These are phyloP conservation scores for Sebastes minor DNA, from an alignment of 2,797 vertebrate genomes.

Conservation along the genomic window DNA sequence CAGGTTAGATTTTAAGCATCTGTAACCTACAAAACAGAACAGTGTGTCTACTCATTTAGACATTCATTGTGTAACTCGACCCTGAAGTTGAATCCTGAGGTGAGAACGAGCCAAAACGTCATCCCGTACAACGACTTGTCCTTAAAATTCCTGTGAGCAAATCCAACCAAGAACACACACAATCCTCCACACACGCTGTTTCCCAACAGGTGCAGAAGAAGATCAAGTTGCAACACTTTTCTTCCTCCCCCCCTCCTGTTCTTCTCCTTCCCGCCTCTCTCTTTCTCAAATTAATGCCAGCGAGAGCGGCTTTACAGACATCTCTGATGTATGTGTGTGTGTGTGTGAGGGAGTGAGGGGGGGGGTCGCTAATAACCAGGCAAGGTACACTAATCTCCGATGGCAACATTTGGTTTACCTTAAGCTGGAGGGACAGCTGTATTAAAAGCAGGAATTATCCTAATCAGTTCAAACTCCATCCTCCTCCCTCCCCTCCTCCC, in stretches of 20 bases:
- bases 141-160: slow-evolving; percentile 35
- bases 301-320: slow-evolving; percentile 73
- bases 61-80: background rate
- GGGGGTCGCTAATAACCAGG: slow-evolving; percentile 93
- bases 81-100: background rate
- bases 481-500: slow-evolving; percentile 61
- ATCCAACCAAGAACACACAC: slow-evolving; percentile 1
- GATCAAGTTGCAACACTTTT: slow-evolving; percentile 90
- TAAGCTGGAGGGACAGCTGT: slow-evolving; percentile 93
- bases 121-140: slow-evolving; percentile 19
- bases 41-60: no score
- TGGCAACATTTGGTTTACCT: slow-evolving; percentile 99
- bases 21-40: no score
- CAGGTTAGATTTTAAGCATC: background rate
- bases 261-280: slow-evolving; percentile 73
- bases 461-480: slow-evolving; percentile 80
- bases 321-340: slow-evolving; percentile 86
- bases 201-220: slow-evolving; percentile 93
- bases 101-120: slow-evolving; percentile 33
- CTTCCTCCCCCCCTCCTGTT: slow-evolving; percentile 44
- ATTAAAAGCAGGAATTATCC: slow-evolving; percentile 83
- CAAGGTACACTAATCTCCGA: slow-evolving; percentile 99
- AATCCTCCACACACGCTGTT: slow-evolving; percentile 49
- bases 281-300: slow-evolving; percentile 80
- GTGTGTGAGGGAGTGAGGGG: slow-evolving; percentile 50